Evolutionary conservation across 2,797 vertebrate genomes (phyloP).

Genomic region (Carapus acus): DNA sequence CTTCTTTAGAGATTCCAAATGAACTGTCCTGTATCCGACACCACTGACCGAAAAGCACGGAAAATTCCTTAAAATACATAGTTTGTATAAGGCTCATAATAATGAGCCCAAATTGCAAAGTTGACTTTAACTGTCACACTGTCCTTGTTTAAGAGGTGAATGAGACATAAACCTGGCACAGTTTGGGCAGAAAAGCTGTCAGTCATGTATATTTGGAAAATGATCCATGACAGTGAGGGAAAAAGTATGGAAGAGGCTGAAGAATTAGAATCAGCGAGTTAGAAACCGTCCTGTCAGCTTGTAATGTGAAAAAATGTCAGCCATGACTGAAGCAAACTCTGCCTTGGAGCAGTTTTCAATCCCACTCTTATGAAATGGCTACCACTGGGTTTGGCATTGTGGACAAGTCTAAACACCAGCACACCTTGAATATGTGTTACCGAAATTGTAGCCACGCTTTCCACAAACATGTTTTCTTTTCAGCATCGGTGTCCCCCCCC

Average conservation of each 20-base stretch:
- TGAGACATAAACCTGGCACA: constrained; percentile 5
- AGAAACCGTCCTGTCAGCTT: constrained; percentile 18
- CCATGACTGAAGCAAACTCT: constrained; percentile 21
- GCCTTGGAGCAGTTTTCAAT: constrained; percentile 9
- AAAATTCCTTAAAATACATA: background rate
- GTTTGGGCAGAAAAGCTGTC: constrained; percentile 31
- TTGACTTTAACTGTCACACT: constrained; percentile 2
- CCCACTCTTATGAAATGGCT: constrained; percentile 22
- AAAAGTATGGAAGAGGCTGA: constrained; percentile 17
- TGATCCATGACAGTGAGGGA: constrained; percentile 20
- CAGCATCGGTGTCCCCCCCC: background rate
- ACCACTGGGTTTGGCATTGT: constrained; percentile 20
- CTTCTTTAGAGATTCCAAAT: too few species aligned
- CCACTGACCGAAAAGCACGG: too few species aligned
- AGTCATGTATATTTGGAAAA: constrained; percentile 37
- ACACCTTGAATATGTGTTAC: background rate
- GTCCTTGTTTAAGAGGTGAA: constrained; percentile 16
- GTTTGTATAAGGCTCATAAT: background rate
- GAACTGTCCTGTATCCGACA: too few species aligned
- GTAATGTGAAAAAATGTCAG: constrained; percentile 27
- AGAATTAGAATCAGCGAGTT: constrained; percentile 25
- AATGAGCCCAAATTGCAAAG: background rate
- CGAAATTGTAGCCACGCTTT: background rate
- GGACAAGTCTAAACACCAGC: constrained; percentile 16
- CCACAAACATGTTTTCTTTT: constrained; percentile 3